phyloP scores from a whole-genome alignment of 2,113 vertebrate species.

The Apaloderma vittatum region DNA sequence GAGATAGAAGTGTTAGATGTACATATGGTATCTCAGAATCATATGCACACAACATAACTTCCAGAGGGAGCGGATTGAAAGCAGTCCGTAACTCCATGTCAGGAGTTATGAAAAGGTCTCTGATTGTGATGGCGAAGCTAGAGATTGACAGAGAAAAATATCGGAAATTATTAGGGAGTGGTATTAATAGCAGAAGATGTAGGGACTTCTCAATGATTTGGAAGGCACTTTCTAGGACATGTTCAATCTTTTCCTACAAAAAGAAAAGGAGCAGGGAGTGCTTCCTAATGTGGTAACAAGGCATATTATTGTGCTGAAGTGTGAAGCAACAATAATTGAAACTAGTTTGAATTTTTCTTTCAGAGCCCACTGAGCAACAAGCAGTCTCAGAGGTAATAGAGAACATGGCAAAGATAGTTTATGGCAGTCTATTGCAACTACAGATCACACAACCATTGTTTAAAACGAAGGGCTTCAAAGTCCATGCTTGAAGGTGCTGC shows the following conservation, averaged over 20 bases:
- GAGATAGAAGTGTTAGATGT: background rate
- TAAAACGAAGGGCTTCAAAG: background rate
- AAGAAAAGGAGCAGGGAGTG: background rate
- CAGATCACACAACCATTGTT: background rate
- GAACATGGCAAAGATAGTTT: background rate
- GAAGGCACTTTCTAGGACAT: background rate
- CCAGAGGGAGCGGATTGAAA: background rate
- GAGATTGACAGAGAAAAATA: background rate
- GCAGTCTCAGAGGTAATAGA: background rate
- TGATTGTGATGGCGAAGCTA: background rate
- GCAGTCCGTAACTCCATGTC: background rate
- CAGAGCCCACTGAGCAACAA: background rate
- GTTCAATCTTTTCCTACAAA: background rate
- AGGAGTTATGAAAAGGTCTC: background rate
- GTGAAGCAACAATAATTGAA: slow-evolving; percentile 8
- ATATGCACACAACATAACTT: background rate
- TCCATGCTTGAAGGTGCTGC: background rate
- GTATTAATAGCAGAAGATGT: background rate
- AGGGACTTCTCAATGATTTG: background rate
- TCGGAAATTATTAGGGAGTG: background rate
- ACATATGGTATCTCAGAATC: background rate
- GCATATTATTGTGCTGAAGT: background rate
- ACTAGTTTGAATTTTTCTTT: background rate
- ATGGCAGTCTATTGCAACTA: background rate
- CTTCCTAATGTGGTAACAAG: background rate